A percentile compares a stretch with the other conserved stretches of the same genome.
Conservation (phyloP, 2,888 invertebrate species). For the Noctua pronuba region DNA sequence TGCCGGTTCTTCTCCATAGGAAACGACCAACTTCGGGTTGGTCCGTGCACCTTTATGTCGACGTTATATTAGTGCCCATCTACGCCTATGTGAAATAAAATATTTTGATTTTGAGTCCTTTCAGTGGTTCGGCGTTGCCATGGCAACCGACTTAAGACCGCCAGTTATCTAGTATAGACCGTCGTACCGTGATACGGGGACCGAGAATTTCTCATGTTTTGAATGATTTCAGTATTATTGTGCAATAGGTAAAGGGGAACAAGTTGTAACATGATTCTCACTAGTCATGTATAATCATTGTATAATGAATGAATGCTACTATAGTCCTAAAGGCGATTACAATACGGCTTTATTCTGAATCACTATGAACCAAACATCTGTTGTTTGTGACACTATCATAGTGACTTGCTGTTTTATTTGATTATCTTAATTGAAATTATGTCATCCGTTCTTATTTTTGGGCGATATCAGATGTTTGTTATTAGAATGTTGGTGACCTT, state of each 20-base stretch:
- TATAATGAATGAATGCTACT: slow-evolving; percentile 1
- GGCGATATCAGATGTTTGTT: background rate
- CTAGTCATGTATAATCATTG: background rate
- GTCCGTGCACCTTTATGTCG: too few relatives aligned
- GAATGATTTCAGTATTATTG: background rate
- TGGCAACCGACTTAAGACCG: background rate
- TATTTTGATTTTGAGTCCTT: too few relatives aligned
- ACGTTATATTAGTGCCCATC: too few relatives aligned
- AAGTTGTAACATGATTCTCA: background rate
- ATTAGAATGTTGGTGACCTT: background rate
- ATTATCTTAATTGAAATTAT: slow-evolving; percentile 19
- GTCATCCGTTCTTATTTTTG: slow-evolving; percentile 19
- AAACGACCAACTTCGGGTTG: too few relatives aligned
- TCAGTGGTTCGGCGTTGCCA: background rate
- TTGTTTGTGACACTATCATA: slow-evolving; percentile 7
- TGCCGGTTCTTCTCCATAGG: too few relatives aligned
- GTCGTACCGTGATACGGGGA: too few relatives aligned
- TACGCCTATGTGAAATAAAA: too few relatives aligned
- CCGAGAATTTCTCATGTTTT: background rate
- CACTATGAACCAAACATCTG: background rate
- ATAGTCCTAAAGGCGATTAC: background rate
- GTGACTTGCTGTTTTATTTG: slow-evolving; percentile 3
- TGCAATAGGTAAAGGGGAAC: slow-evolving; percentile 2
- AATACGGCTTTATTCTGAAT: slow-evolving; percentile 13
- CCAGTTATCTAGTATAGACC: background rate